Evolutionary conservation across 1,140 invertebrate species (phyloP), one percentile per base, ranked within the genome.

Genomic region (Drosophila azteca): DNA sequence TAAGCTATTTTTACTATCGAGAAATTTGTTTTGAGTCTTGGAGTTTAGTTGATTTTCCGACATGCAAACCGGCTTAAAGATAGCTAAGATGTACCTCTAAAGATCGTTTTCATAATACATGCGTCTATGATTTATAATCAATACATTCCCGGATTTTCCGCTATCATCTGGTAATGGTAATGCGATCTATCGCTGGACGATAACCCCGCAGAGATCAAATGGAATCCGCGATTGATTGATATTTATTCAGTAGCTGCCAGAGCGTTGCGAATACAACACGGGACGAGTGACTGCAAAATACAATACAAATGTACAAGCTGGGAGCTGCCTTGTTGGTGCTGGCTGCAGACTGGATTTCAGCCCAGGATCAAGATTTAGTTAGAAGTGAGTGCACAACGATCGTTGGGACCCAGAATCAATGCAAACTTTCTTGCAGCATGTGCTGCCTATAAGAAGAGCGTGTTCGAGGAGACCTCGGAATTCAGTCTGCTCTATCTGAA

Each of bases 401-500:
- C 6, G 15, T 4, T 26, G 24, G 24, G 24, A 5, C 0, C n/a
- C 11, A 11, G 8, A 15, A 2, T 44, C 3, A 44, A 39, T 11
- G 35, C 4, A 11, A 11, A 35, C 2, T 7, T 5, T n/a, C 20
- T 3, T 3, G n/a, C 46, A 90, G 85, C 67, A 7, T 90, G 87
- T 35, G 61, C 68, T 1, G 26, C 13, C 0, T 82, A 77, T 17
- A 90, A 90, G 26, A 62, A 52, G 15, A 61, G 45, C 15, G 43
- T 90, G 17, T 90, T 74, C 17, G 87, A 90, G 8, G 62, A 71
- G 24, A 58, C 60, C 15, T 57, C 61, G 2, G 71, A 72, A 1
- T 87, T 83, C 31, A 78, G 68, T 13, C 66, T 61, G 13, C 57
- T 80, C 2, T 6, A 75, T 3, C 73, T 54, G 7, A 51, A 26